These are phyloP conservation scores for Sinocyclocheilus anshuiensis DNA, from an alignment of 2,113 vertebrate species.

Conservation along the genomic window DNA sequence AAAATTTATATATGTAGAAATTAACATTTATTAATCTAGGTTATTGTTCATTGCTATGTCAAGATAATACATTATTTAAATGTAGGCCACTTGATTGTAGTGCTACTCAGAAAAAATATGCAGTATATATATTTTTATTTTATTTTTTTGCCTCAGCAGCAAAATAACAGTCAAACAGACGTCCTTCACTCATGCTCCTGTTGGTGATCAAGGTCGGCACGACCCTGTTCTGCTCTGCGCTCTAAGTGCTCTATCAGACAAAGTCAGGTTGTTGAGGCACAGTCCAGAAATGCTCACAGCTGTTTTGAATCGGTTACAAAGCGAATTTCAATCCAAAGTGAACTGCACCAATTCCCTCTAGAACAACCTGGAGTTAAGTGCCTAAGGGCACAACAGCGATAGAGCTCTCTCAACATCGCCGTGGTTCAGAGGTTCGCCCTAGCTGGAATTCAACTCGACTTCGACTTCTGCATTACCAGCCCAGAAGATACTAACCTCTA, in stretches of 20 bases:
- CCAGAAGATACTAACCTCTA: constrained; percentile 22
- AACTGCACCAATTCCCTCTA: constrained; percentile 2
- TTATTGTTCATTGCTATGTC: background rate
- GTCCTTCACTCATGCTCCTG: background rate
- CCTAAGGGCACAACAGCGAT: constrained; percentile 21
- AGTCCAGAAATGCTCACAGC: constrained; percentile 10
- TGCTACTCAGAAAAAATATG: background rate
- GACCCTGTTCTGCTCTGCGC: background rate
- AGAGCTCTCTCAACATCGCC: background rate
- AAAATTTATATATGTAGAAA: background rate
- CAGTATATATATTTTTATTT: no score
- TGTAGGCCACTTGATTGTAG: background rate
- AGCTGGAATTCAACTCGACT: constrained; percentile 13
- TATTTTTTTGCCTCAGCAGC: background rate
- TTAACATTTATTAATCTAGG: background rate
- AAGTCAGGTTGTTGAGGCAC: constrained; percentile 15
- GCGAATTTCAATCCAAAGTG: constrained; percentile 17
- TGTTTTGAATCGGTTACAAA: constrained; percentile 33
- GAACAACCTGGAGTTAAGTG: constrained; percentile 38
- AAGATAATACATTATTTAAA: background rate
- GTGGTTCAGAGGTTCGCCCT: constrained; percentile 4
- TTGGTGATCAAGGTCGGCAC: background rate
- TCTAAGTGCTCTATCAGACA: background rate
- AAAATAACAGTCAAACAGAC: background rate
- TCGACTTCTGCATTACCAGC: constrained; percentile 21